Percentiles rank a stretch among this genome's conserved stretches.
Conservation (phyloP, 2,797 vertebrate genomes). For the Poecilia picta region DNA sequence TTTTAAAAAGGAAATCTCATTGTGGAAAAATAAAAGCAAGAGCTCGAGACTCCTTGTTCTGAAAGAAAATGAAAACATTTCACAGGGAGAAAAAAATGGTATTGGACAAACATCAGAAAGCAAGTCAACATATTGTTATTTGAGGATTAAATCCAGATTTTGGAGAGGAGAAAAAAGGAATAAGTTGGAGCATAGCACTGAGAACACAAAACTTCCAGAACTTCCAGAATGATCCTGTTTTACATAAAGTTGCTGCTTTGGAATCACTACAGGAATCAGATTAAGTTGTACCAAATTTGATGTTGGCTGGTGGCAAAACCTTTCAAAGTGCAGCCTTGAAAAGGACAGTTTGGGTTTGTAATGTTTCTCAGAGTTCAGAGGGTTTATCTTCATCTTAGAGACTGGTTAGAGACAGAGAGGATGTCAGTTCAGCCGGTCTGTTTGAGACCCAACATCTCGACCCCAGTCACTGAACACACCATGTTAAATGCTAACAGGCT, state of each 20-base stretch:
- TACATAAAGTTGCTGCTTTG: neutral
- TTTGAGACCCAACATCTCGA: neutral
- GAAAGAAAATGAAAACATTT: neutral
- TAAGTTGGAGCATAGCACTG: neutral
- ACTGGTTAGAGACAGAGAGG: neutral
- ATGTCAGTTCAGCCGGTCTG: neutral
- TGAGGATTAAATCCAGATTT: neutral
- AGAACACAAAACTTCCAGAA: neutral
- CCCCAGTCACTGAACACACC: neutral
- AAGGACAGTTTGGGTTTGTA: neutral
- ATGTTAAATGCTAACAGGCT: neutral
- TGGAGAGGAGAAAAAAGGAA: neutral
- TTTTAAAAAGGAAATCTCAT: neutral
- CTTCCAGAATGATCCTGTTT: neutral
- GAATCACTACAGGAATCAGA: neutral
- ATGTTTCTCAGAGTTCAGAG: neutral
- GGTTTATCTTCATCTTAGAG: neutral
- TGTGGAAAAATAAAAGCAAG: neutral
- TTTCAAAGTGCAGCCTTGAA: neutral
- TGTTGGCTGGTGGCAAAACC: neutral
- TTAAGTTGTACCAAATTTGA: neutral
- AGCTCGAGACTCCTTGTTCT: neutral
- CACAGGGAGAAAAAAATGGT: neutral
- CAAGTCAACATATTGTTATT: neutral
- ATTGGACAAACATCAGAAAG: neutral